Base-by-base conservation (phyloP, 2,888 invertebrate species). In the Parnassius orleans region DNA sequence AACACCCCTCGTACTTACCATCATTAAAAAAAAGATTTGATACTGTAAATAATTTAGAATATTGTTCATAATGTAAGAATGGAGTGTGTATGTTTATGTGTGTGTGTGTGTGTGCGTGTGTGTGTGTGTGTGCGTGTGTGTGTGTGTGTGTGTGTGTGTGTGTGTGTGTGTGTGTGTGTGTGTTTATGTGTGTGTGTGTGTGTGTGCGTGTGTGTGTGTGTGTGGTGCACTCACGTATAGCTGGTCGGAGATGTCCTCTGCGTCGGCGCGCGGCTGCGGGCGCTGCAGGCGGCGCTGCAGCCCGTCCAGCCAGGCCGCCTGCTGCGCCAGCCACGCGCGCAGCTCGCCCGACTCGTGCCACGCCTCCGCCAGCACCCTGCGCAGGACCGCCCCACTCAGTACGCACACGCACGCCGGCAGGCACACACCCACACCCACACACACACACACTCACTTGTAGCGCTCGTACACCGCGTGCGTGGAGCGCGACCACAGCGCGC, bases 291-390 rank as follows among this genome's bases (percentile, higher is more conserved):
- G 94, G 63, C 95, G 95, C 80, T 96, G 95, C 73, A 98, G 89
- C 68, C 95, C 94, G 79, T 96, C 96, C 74, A 97, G 91, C 94
- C 97, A 97, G 14, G 95, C 95, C 56, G 68, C 63, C 87, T 96
- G 95, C 79, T 95, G 95, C 69, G 96, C 95, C 66, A 96, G 93
- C 77, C 96, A 91, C 66, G 95, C 96, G 89, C 94, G 92, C 86
- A 96, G 94, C 90, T 96, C 96, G 63, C 95, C 95, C 74, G 95
- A 93, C 80, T 96, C 95, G 72, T 94, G 94, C 77, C 95, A 95
- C 60, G 96, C 95, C 79, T 96, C 95, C 72, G 94, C 94, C 66
- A 96, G 87, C 68, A 93, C 84, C 77, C 90, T 87, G 75, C 60
- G 42, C 2, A 1, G 2, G 15, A 1, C 15, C 1, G 15, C 15